Base-by-base conservation (phyloP, 2,888 invertebrate genomes). In the Vannuccia rotundouncinata region DNA sequence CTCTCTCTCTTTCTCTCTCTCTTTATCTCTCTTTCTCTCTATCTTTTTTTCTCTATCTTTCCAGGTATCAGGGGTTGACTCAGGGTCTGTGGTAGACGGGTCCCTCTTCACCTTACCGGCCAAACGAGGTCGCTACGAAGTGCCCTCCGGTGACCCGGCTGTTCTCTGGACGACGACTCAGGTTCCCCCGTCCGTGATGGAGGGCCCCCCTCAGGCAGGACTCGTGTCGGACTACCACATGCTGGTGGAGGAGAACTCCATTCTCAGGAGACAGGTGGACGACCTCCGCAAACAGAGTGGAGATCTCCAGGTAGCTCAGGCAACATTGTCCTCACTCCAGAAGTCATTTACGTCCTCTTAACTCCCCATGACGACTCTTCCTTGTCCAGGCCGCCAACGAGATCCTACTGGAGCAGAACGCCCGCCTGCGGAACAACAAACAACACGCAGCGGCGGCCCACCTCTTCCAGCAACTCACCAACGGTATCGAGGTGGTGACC, bases 381-480 rank as follows among this genome's bases (percentile, higher is more conserved):
- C n/a, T n/a, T n/a, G n/a, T n/a, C 45, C 17, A 45, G 75, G 73
- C 79, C 0, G 79, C 79, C 28, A 79, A 79, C 76, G 79, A 79
- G 78, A 2, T 79, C 30, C 78, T 79, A 17, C 73, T 79, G 27
- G 79, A 79, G 22, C 79, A 79, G 73, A 79, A 79, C 22, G 79
- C 79, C 22, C 79, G 79, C 17, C 31, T 79, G 1, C 77, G 79
- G 27, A 77, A 77, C 59, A 45, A 45, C 77, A 77, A 77, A n/a
- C 10, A 45, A 17, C 45, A 45, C 45, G 10, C 5, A 5, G 45
- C 45, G 5, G 45, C 45, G 17, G 10, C 5, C 5, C 45, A 13
- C 45, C 17, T 45, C 17, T 17, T 13, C 5, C 45, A 45, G 10
- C 17, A 13, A 5, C 5, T 17, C 45, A 45, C 45, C 17, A 45